Conservation (phyloP, 2,797 vertebrate species). For the Onychomys arenicola region DNA sequence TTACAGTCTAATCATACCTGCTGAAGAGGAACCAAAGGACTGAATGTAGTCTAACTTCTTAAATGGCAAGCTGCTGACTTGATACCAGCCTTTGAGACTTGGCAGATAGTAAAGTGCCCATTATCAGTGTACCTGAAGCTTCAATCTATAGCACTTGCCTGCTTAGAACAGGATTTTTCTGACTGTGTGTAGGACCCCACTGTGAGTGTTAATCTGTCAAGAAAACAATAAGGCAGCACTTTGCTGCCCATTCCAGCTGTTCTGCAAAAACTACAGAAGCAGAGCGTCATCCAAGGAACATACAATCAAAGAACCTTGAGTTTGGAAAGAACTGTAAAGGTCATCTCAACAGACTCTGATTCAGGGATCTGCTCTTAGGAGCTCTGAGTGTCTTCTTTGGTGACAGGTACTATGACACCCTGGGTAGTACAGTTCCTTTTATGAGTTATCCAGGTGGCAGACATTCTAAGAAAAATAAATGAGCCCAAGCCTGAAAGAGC, state of each 20-base stretch:
- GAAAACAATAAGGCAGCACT: constrained; percentile 1
- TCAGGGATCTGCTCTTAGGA: constrained; percentile 48
- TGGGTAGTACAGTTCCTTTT: constrained; percentile 15
- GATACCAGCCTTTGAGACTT: constrained; percentile 26
- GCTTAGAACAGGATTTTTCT: not conserved
- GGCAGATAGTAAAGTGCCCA: not conserved
- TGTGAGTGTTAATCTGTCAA: not conserved
- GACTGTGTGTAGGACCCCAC: not conserved
- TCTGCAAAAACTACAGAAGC: constrained; percentile 57
- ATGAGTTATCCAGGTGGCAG: constrained; percentile 62
- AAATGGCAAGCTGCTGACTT: not conserved
- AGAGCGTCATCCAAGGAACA: constrained; percentile 52
- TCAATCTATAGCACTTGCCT: not conserved
- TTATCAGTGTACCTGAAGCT: not conserved
- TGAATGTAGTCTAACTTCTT: not conserved
- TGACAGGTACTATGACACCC: constrained; percentile 45
- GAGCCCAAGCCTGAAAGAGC: constrained; percentile 1
- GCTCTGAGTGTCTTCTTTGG: constrained; percentile 61
- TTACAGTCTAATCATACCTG: not conserved
- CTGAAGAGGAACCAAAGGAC: not conserved
- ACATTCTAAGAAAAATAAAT: constrained; percentile 50
- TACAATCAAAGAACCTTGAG: constrained; percentile 54
- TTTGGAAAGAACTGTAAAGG: constrained; percentile 62
- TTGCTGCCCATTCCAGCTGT: constrained; percentile 34
- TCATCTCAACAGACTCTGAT: constrained; percentile 34